These are phyloP conservation scores for Heliothis peltigera DNA, from an alignment of 2,888 invertebrate species.

Conservation along the genomic window DNA sequence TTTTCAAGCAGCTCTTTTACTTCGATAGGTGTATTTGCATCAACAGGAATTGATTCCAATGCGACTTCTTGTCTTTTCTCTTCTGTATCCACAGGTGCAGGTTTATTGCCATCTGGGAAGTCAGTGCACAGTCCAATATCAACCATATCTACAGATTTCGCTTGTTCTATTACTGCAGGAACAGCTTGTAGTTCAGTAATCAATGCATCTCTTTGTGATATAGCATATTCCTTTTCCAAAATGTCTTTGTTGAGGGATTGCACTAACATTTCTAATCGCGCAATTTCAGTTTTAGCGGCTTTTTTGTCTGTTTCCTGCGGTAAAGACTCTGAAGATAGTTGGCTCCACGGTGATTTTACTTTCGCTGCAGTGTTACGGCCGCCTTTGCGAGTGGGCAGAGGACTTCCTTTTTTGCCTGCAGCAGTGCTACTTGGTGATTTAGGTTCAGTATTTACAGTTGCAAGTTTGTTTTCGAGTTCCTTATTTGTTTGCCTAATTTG, in stretches of 20 bases:
- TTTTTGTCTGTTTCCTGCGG: conserved; percentile 83
- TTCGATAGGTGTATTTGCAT: conserved; percentile 47
- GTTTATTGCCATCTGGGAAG: conserved; percentile 42
- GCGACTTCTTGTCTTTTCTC: conserved; percentile 32
- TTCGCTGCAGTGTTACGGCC: conserved; percentile 82
- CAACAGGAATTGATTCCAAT: conserved; percentile 48
- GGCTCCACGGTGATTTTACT: conserved; percentile 86
- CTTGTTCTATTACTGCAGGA: conserved; percentile 60
- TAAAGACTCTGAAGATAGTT: conserved; percentile 79
- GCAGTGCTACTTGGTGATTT: conserved; percentile 71
- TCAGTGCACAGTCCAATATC: conserved; percentile 76
- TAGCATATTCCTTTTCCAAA: conserved; percentile 82
- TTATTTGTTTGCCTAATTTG: conserved; percentile 88
- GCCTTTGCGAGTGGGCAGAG: conserved; percentile 81
- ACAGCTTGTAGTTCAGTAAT: conserved; percentile 76
- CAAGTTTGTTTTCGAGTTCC: conserved; percentile 88
- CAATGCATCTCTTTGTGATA: conserved; percentile 84
- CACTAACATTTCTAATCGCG: conserved; percentile 80
- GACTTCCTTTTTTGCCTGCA: conserved; percentile 81
- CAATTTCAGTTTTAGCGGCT: conserved; percentile 75
- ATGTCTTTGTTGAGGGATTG: conserved; percentile 87
- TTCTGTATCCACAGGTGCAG: conserved; percentile 39
- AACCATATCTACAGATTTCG: conserved; percentile 57
- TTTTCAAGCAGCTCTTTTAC: conserved; percentile 81
- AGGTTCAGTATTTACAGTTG: conserved; percentile 71